Conservation (phyloP, 2,113 vertebrate genomes). For the Charadrius vociferus region DNA sequence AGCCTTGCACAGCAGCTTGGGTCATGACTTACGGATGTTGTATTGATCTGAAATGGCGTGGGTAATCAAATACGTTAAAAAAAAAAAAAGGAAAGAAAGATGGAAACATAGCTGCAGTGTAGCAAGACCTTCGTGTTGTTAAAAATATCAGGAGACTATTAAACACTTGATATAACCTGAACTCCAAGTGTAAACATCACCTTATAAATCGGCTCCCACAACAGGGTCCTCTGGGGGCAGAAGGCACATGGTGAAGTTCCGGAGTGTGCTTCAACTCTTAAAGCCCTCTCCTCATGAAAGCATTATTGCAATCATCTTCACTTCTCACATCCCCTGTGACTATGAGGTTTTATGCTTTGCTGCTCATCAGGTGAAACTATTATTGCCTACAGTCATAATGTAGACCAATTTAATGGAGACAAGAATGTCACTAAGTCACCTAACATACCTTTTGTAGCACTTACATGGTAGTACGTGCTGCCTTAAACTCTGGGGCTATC, state of each 20-base stretch:
- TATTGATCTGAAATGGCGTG: background rate
- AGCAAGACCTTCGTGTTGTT: background rate
- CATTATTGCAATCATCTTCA: background rate
- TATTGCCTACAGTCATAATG: background rate
- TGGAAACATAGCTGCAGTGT: background rate
- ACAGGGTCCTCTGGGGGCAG: background rate
- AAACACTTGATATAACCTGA: background rate
- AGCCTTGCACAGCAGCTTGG: background rate
- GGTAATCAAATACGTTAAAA: background rate
- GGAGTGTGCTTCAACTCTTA: background rate
- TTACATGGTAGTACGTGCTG: accelerated
- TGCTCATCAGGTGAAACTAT: background rate
- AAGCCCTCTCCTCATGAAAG: background rate
- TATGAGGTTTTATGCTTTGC: background rate
- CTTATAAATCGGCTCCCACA: background rate
- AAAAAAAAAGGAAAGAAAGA: background rate
- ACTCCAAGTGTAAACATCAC: background rate
- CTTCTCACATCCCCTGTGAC: background rate
- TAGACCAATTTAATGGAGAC: background rate
- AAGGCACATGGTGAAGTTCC: background rate
- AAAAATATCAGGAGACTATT: background rate
- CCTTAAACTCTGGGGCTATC: background rate
- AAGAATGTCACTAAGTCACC: background rate
- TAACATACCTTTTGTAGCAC: background rate
- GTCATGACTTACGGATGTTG: accelerated